Conservation (phyloP, 2,888 invertebrate genomes). For the Bombyx huttoni region DNA sequence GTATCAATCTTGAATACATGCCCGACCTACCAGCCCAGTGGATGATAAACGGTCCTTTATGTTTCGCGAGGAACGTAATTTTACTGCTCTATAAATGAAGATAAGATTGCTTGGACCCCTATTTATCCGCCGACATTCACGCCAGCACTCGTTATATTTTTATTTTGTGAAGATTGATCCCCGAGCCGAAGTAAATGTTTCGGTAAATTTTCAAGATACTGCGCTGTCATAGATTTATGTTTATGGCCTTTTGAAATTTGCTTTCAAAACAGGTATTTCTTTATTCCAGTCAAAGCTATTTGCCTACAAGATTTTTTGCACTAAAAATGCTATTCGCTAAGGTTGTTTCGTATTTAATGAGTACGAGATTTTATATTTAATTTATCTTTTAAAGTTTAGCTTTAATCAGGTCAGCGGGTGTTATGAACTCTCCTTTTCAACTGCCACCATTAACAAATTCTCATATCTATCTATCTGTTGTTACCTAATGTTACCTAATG, state of each 20-base stretch:
- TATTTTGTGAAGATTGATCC: constrained; percentile 37
- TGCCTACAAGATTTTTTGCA: background rate
- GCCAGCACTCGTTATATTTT: constrained; percentile 35
- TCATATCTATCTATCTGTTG: too few species aligned
- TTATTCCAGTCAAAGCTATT: background rate
- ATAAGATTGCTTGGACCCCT: constrained; percentile 48
- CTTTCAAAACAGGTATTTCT: background rate
- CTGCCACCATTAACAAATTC: too few species aligned
- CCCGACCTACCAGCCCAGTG: constrained; percentile 42
- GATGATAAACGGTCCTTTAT: constrained; percentile 58
- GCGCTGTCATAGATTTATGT: background rate
- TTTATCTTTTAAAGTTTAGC: too few species aligned
- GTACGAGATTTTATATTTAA: too few species aligned
- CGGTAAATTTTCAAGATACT: background rate
- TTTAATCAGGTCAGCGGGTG: too few species aligned
- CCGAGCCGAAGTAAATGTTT: constrained; percentile 18
- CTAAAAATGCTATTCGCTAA: too few species aligned
- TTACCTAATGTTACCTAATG: too few species aligned
- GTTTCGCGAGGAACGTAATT: constrained; percentile 51
- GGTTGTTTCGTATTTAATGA: too few species aligned
- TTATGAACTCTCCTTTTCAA: too few species aligned
- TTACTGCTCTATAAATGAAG: constrained; percentile 63
- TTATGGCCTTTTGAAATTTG: background rate
- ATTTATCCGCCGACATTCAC: constrained; percentile 39
- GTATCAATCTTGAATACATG: constrained; percentile 56